These are phyloP conservation scores for Tamias sibiricus DNA, from an alignment of 2,113 vertebrate species.

Conservation along the genomic window DNA sequence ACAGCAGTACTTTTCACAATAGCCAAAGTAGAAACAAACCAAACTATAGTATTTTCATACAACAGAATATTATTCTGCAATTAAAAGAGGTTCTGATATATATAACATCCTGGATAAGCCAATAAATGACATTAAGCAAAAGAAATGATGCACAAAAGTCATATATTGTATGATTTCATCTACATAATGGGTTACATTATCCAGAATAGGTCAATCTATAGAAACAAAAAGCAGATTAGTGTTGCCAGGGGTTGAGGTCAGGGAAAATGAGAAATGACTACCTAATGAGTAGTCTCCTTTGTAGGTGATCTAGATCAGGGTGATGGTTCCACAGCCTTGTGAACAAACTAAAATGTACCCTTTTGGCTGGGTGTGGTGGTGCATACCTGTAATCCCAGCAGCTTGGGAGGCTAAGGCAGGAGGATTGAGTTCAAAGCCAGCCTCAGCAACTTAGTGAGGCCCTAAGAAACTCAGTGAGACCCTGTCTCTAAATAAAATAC, in stretches of 20 bases:
- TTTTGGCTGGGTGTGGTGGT: no score
- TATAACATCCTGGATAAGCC: neutral
- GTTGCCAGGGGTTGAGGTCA: neutral
- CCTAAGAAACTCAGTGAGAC: no score
- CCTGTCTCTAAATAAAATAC: no score
- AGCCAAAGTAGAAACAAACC: conserved; percentile 4
- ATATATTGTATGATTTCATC: neutral
- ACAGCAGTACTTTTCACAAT: neutral
- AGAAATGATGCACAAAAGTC: conserved; percentile 6
- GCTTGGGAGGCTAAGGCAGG: no score
- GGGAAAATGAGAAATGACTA: conserved; percentile 12
- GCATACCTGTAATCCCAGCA: no score
- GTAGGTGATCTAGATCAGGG: neutral
- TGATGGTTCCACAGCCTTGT: neutral
- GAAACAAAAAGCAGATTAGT: neutral
- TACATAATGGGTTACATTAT: neutral
- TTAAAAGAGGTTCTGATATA: neutral
- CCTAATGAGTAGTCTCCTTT: neutral
- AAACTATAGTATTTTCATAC: neutral
- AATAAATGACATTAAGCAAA: conserved; percentile 26
- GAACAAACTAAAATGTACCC: neutral
- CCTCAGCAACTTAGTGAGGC: no score
- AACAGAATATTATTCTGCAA: neutral
- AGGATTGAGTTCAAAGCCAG: no score
- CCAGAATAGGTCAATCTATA: neutral